phyloP scores from a whole-genome alignment of 2,888 invertebrate species.

The Agonopterix subpropinquella region DNA sequence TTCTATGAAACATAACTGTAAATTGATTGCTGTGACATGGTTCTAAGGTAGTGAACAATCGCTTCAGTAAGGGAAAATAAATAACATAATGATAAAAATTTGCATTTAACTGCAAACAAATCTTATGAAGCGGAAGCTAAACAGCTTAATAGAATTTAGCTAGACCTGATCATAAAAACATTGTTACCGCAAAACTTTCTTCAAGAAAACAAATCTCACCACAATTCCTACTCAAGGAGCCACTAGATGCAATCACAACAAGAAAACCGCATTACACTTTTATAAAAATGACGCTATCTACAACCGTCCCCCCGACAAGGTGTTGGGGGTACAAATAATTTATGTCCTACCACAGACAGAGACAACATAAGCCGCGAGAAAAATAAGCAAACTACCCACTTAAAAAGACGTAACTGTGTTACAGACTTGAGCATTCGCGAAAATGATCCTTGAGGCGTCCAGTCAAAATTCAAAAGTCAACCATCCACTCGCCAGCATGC shows the following conservation, averaged over 20 bases:
- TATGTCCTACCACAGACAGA: constrained; percentile 59
- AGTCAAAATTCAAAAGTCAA: constrained; percentile 49
- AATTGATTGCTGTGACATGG: too few relatives aligned
- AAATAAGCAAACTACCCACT: constrained; percentile 72
- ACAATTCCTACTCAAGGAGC: constrained; percentile 4
- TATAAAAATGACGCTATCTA: constrained; percentile 71
- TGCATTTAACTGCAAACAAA: too few relatives aligned
- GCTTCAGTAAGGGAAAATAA: too few relatives aligned
- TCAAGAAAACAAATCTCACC: neutral
- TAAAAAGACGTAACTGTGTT: constrained; percentile 48
- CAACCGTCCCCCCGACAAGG: constrained; percentile 51
- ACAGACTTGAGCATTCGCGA: constrained; percentile 21
- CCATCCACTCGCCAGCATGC: constrained; percentile 25
- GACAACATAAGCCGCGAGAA: constrained; percentile 67
- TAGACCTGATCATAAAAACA: too few relatives aligned
- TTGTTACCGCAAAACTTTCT: too few relatives aligned
- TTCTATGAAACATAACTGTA: too few relatives aligned
- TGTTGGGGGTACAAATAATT: constrained; percentile 71
- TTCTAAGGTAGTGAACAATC: too few relatives aligned
- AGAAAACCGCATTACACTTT: constrained; percentile 68
- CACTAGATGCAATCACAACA: constrained; percentile 56
- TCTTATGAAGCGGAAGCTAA: too few relatives aligned
- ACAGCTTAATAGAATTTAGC: too few relatives aligned
- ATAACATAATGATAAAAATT: too few relatives aligned
- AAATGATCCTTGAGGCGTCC: constrained; percentile 38